Percentiles rank a stretch among this genome's conserved stretches.
Conservation (phyloP, 2,797 vertebrate species). For the Setipinna tenuifilis region DNA sequence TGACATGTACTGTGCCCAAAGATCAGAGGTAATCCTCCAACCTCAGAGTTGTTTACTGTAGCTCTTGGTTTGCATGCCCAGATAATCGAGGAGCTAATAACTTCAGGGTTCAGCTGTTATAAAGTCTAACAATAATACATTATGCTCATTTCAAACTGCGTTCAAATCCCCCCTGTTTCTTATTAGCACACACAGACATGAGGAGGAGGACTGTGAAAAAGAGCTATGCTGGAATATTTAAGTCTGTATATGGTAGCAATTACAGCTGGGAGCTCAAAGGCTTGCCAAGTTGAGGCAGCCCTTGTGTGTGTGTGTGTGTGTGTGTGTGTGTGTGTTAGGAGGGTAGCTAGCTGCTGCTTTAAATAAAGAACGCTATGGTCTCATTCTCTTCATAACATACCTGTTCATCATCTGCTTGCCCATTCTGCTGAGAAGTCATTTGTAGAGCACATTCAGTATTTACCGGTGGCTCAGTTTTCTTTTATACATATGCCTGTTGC, state of each 20-base stretch:
- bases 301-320: constrained; percentile 19
- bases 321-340: constrained; percentile 13
- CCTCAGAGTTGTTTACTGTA: constrained; percentile 11
- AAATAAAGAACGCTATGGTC: neutral
- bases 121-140: constrained; percentile 21
- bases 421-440: constrained; percentile 7
- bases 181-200: constrained; percentile 32
- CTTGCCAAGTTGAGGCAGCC: constrained; percentile 40
- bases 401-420: constrained; percentile 2
- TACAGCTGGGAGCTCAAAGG: constrained; percentile 9
- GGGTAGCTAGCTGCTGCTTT: neutral
- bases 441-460: neutral
- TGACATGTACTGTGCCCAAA: neutral
- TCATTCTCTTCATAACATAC: neutral
- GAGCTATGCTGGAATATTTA: constrained; percentile 29
- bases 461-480: neutral
- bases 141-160: constrained; percentile 18
- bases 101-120: constrained; percentile 26
- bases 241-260: constrained; percentile 34
- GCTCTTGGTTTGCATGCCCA: constrained; percentile 17
- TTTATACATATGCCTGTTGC: neutral
- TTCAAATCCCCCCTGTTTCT: constrained; percentile 38
- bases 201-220: constrained; percentile 18
- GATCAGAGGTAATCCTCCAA: constrained; percentile 4
- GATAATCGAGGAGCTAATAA: constrained; percentile 17